Conservation (phyloP, 2,797 vertebrate species). For the Mormyrus proboscirostris region DNA sequence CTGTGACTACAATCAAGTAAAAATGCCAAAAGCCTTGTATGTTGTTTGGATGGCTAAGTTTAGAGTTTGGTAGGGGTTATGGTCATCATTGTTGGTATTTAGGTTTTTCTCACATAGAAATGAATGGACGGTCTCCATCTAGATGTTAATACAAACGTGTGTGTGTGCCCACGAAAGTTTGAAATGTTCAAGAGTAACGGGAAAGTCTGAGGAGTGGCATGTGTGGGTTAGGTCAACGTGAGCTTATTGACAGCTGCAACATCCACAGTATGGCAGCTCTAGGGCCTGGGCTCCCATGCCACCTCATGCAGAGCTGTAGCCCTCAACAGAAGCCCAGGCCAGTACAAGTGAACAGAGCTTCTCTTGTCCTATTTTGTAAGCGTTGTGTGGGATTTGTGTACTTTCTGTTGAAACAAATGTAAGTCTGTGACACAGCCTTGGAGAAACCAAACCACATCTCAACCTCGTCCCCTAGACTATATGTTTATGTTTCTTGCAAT, state of each 20-base stretch:
- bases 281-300: constrained; percentile 24
- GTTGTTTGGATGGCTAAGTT: background rate
- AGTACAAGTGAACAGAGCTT: constrained; percentile 21
- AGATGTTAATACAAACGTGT: background rate
- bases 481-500: constrained; percentile 13
- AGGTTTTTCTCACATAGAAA: background rate
- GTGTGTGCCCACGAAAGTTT: constrained; percentile 43
- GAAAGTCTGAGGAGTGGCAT: constrained; percentile 76
- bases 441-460: background rate
- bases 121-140: background rate
- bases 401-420: constrained; percentile 1
- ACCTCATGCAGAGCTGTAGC: background rate
- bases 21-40: background rate
- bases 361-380: constrained; percentile 20
- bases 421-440: background rate
- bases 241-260: constrained; percentile 71
- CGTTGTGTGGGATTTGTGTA: background rate
- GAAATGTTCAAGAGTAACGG: constrained; percentile 81
- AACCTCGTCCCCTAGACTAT: background rate
- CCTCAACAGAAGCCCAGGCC: constrained; percentile 16
- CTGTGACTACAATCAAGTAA: background rate
- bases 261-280: constrained; percentile 36
- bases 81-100: background rate
- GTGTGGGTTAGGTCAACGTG: constrained; percentile 73
- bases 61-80: background rate